Evolutionary conservation across 2,888 invertebrate genomes (phyloP), one percentile per base, ranked within the genome.

Genomic region (Steromphala cineraria): DNA sequence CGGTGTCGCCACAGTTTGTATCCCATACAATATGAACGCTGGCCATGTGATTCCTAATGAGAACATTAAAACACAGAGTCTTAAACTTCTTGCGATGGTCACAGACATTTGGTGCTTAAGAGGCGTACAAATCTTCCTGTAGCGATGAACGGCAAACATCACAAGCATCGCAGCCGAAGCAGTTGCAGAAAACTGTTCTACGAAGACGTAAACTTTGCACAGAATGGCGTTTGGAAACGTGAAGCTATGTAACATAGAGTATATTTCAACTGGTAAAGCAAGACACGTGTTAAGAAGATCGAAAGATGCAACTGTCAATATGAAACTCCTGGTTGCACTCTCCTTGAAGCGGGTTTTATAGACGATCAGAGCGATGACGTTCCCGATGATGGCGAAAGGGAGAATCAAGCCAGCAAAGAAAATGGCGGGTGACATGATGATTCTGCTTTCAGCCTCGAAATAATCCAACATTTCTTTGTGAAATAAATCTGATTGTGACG

Each of bases 281-380:
- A 55, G 7, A 7, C 31, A 24, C 1, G 53, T 55, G 24, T n/a
- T 53, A 13, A 53, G 28, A 17, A 76, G 31, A 17, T 53, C 53
- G 55, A 28, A 76, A 17, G 55, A 17, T 15, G 53, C 55, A 7
- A 76, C 55, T 13, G 76, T 55, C 15, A 76, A 1, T 15, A 76
- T 55, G 21, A 76, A 55, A 19, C 28, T 76, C n/a, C 76, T 28
- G 3, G 76, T 76, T 5, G 76, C 76, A 28, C 76, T 76, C 21
- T 53, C 53, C 28, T 76, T 76, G 55, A 76, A 76, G 24, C 36
- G 53, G 8, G n/a, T 19, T 24, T 13, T 10, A 13, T 53, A 53
- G 8, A 76, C 76, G 7, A 76, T 31, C 8, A 76, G n/a, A 2
- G 55, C 55, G 8, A 36, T 55, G 4, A 55, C 15, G 36, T 76